Base-by-base conservation (phyloP, 2,888 invertebrate species). In the Brachyptera putata region DNA sequence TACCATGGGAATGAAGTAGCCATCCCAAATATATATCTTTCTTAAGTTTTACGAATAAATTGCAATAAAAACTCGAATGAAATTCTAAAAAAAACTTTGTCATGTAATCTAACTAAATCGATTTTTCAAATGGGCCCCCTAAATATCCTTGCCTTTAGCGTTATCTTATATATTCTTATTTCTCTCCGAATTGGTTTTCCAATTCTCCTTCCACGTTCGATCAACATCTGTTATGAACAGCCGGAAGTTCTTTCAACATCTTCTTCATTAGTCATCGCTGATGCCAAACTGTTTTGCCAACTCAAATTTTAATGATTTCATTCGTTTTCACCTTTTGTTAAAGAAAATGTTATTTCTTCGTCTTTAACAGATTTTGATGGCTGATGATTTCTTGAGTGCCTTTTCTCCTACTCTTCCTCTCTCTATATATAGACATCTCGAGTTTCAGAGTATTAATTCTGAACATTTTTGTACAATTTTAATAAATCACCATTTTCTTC, bases 41-140 rank as follows among this genome's bases (percentile, higher is more conserved):
- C n/a, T n/a, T n/a, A n/a, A n/a, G n/a, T n/a, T n/a, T n/a, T n/a
- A n/a, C n/a, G n/a, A n/a, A n/a, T 46, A 46, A 46, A 46, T 24
- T 46, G 46, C 46, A 46, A 24, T 24, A 46, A 46, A 46, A 16
- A n/a, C 22, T 4, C n/a, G 22, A 46, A 46, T 24, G 46, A 41
- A 16, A 18, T 41, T 41, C 41, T 18, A 41, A 41, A 21, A 41
- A 21, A 46, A 46, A 46, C 30, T 7, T 30, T 30, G 11, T 30
- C 30, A n/a, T n/a, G n/a, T n/a, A n/a, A 41, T 41, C 41, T 21
- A 22, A 36, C 21, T 37, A 36, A 53, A 53, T 53, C 53, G 53
- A 53, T 53, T 36, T 53, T 16, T 53, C 16, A 53, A 53, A 46
- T 46, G 46, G n/a, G n/a, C n/a, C n/a, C n/a, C n/a, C n/a, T n/a